A percentile compares a stretch with the other conserved stretches of the same genome.
Evolutionary conservation across 2,113 vertebrate genomes (phyloP).

Genomic region (Holacanthus passer): DNA sequence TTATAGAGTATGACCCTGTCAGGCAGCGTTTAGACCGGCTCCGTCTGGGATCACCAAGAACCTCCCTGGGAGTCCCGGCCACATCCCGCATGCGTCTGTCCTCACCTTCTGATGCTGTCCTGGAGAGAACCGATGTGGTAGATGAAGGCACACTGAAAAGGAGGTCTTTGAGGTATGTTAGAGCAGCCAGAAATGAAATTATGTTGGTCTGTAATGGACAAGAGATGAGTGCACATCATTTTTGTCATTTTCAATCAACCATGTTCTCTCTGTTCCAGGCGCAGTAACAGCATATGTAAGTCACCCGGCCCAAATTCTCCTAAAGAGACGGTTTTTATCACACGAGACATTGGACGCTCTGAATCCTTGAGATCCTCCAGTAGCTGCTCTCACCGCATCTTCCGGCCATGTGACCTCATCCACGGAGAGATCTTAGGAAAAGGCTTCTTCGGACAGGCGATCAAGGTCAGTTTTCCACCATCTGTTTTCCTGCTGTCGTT

Average conservation of each 20-base stretch:
- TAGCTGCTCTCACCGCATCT: conserved; percentile 96
- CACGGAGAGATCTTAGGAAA: conserved; percentile 96
- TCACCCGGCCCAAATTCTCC: conserved; percentile 92
- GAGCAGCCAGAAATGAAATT: not conserved
- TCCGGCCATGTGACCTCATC: conserved; percentile 95
- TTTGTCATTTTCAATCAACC: not conserved
- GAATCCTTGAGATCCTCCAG: conserved; percentile 93
- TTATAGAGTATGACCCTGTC: conserved; percentile 95
- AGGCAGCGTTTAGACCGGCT: conserved; percentile 90
- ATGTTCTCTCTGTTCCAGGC: conserved; percentile 76
- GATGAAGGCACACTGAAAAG: conserved; percentile 88
- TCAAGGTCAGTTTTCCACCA: conserved; percentile 88
- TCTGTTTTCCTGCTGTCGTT: not conserved
- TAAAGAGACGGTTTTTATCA: conserved; percentile 86
- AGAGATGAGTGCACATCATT: not conserved
- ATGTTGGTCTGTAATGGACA: not conserved
- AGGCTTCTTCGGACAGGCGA: conserved; percentile 97
- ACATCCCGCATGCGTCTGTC: conserved; percentile 86
- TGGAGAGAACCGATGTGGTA: conserved; percentile 88
- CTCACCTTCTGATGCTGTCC: conserved; percentile 81
- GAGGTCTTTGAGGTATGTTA: conserved; percentile 90
- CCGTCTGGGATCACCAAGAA: conserved; percentile 83
- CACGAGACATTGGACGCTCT: conserved; percentile 92
- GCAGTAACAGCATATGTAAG: conserved; percentile 96
- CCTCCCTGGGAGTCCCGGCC: conserved; percentile 77